A percentile compares a stretch with the other conserved stretches of the same genome.
Evolutionary conservation across 1,140 invertebrate genomes (phyloP).

Genomic region (Pseudomyrmex dendroicus): DNA sequence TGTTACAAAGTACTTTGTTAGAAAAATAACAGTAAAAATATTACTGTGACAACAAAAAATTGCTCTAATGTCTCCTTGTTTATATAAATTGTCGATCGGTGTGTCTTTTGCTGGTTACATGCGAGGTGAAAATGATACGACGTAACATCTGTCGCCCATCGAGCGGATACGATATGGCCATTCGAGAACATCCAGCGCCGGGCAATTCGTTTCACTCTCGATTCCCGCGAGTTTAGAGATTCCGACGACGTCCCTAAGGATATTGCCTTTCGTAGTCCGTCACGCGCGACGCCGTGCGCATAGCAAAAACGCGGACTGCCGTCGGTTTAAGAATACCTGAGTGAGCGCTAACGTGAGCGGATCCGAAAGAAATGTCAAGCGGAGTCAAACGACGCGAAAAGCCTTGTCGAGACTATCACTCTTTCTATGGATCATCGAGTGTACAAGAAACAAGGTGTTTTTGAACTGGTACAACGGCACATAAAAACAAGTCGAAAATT

Average conservation of each 20-base stretch:
- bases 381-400: conserved; percentile 40
- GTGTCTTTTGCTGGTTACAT: conserved; percentile 30
- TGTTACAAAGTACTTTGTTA: too few species aligned
- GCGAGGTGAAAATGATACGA: conserved; percentile 39
- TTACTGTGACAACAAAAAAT: background rate
- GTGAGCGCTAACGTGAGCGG: conserved; percentile 33
- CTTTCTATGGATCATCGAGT: background rate
- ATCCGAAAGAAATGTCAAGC: conserved; percentile 64
- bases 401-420: conserved; percentile 12
- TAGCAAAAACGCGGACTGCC: conserved; percentile 60
- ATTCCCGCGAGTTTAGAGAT: conserved; percentile 65
- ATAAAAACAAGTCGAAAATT: too few species aligned
- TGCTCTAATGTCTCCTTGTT: background rate
- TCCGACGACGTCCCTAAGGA: conserved; percentile 59
- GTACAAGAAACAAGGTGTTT: too few species aligned
- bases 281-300: conserved; percentile 69
- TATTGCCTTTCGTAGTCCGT: conserved; percentile 74
- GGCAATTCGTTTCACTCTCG: conserved; percentile 70
- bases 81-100: conserved; percentile 27
- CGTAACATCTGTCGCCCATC: conserved; percentile 66
- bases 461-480: too few species aligned
- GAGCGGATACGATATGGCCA: background rate
- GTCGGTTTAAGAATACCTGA: conserved; percentile 68
- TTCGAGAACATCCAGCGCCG: conserved; percentile 29
- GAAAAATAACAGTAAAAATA: too few species aligned